These are phyloP conservation scores for Petromus typicus DNA, from an alignment of 2,113 vertebrate genomes.

Conservation along the genomic window DNA sequence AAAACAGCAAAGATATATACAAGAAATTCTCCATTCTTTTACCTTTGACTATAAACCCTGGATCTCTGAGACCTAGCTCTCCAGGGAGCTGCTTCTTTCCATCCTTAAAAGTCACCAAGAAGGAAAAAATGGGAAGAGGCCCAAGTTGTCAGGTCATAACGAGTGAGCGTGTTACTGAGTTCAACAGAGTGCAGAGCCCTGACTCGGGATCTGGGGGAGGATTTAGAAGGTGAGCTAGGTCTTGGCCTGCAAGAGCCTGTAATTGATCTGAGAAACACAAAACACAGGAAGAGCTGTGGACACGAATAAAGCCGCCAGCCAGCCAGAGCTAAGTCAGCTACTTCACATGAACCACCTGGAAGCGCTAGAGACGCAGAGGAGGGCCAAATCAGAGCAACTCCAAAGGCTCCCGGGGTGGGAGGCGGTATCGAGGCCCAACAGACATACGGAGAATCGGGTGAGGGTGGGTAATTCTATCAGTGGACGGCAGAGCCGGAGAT, in stretches of 20 bases:
- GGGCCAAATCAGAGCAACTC: neutral
- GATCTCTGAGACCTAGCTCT: neutral
- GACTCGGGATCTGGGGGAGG: neutral
- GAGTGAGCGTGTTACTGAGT: neutral
- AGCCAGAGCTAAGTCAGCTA: neutral
- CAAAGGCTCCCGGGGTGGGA: constrained; percentile 43
- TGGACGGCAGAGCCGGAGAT: neutral
- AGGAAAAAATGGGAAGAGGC: neutral
- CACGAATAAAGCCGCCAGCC: neutral
- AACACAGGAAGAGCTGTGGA: constrained; percentile 22
- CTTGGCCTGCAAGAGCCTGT: neutral
- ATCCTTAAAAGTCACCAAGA: constrained; percentile 8
- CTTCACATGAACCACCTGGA: neutral
- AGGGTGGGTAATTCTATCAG: neutral
- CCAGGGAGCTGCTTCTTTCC: neutral
- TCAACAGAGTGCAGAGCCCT: neutral
- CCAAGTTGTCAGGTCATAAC: neutral
- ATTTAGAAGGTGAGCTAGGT: neutral
- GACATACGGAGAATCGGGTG: neutral
- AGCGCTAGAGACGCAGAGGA: neutral
- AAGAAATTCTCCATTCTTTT: neutral
- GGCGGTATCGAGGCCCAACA: neutral
- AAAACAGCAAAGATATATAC: neutral
- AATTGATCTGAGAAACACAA: neutral
- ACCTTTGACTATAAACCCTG: neutral